Conservation (phyloP, 2,113 vertebrate genomes). For the Amphilophus citrinellus region DNA sequence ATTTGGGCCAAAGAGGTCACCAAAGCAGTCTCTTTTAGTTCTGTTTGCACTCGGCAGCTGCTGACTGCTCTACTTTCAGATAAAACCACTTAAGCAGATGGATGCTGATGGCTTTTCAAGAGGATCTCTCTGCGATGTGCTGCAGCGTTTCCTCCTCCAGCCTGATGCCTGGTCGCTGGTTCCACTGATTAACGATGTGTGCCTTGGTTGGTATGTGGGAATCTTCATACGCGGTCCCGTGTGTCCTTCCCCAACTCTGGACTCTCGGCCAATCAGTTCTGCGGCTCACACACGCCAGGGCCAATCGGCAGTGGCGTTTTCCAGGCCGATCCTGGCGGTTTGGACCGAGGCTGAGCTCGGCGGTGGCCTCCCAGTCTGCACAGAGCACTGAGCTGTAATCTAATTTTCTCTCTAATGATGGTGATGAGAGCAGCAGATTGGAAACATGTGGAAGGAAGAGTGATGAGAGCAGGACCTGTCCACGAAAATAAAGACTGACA, state of each 20-base stretch:
- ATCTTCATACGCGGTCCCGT: neutral
- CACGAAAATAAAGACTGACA: neutral
- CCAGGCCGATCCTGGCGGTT: constrained; percentile 4
- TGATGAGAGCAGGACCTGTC: neutral
- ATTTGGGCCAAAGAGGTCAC: neutral
- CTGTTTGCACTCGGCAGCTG: neutral
- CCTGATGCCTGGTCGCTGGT: neutral
- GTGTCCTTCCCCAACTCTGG: neutral
- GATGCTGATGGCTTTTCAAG: constrained; percentile 1
- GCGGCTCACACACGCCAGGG: neutral
- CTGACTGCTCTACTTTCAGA: neutral
- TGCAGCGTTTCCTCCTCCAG: neutral
- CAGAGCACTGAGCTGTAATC: constrained; percentile 19
- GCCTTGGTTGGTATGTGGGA: neutral
- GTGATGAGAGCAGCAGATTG: constrained; percentile 39
- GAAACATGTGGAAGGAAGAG: constrained; percentile 35
- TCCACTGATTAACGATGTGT: neutral
- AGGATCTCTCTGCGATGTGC: neutral
- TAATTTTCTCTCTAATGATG: constrained; percentile 26
- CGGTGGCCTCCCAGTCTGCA: constrained; percentile 6
- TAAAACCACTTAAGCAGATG: neutral
- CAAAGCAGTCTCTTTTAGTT: neutral
- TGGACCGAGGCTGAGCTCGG: neutral
- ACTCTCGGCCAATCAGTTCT: constrained; percentile 22
- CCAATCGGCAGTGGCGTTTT: neutral